Conservation (phyloP, 2,888 invertebrate species). For the Anodontia alba region DNA sequence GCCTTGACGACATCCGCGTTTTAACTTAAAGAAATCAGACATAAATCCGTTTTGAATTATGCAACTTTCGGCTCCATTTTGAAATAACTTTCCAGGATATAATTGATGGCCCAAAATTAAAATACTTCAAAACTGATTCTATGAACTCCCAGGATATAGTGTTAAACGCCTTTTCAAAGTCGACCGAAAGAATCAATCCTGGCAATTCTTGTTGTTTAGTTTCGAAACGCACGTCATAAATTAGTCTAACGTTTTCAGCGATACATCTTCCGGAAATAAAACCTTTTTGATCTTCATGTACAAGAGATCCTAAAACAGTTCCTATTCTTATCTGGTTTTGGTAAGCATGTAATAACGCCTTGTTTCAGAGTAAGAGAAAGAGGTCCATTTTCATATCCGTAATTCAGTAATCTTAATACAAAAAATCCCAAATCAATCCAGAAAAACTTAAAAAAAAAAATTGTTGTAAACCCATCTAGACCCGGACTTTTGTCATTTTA, state of each 20-base stretch:
- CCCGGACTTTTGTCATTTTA: no score
- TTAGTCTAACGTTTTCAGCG: background rate
- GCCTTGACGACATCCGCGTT: background rate
- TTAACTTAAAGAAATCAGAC: background rate
- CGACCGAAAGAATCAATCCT: background rate
- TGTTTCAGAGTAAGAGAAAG: no score
- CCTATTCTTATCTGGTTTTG: no score
- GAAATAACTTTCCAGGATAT: background rate
- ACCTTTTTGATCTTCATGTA: background rate
- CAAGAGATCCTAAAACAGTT: background rate
- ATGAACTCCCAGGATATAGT: background rate
- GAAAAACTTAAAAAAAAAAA: no score
- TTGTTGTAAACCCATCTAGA: no score
- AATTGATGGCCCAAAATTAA: background rate
- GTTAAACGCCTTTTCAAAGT: background rate
- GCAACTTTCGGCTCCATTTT: background rate
- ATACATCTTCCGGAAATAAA: background rate
- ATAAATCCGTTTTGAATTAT: conserved; percentile 9
- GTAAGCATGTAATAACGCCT: no score
- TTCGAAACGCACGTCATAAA: background rate
- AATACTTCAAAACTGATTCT: background rate
- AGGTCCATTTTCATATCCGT: no score
- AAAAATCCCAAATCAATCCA: no score
- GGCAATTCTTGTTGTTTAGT: background rate
- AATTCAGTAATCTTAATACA: no score